These are phyloP conservation scores for Synergus itoensis DNA, from an alignment of 2,888 invertebrate species.

Conservation along the genomic window DNA sequence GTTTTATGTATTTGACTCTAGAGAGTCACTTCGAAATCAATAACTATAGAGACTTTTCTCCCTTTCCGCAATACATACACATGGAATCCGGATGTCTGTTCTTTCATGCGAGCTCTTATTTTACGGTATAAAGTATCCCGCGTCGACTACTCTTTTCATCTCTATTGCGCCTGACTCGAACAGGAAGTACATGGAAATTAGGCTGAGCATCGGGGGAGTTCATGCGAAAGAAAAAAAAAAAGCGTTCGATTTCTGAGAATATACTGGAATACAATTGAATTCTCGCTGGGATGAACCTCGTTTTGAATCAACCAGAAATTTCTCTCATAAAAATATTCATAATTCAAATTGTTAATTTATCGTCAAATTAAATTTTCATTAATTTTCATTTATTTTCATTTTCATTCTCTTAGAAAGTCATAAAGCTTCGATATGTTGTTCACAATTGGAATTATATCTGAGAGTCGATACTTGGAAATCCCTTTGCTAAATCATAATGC, in stretches of 20 bases:
- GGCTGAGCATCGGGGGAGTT: constrained; percentile 37
- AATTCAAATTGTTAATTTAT: too few species aligned
- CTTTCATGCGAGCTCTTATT: constrained; percentile 11
- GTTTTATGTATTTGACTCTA: constrained; percentile 23
- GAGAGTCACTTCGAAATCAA: constrained; percentile 46
- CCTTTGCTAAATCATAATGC: constrained; percentile 15
- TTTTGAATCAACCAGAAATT: constrained; percentile 4
- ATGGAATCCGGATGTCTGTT: neutral
- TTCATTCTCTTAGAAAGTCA: neutral
- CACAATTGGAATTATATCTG: neutral
- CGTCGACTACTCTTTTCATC: constrained; percentile 45
- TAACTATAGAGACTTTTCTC: constrained; percentile 27
- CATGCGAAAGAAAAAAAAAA: constrained; percentile 14
- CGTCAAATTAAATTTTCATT: too few species aligned
- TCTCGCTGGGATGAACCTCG: constrained; percentile 12
- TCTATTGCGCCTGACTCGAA: constrained; percentile 36
- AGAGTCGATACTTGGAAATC: constrained; percentile 15
- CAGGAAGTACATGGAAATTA: constrained; percentile 37
- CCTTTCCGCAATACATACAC: neutral
- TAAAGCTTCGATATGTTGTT: constrained; percentile 6
- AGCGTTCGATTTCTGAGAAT: constrained; percentile 22
- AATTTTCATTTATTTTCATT: too few species aligned
- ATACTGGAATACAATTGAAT: constrained; percentile 14
- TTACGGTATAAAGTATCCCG: constrained; percentile 31
- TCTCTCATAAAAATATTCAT: neutral